Evolutionary conservation across 2,888 invertebrate species (phyloP).

Genomic region (Thyatira batis): DNA sequence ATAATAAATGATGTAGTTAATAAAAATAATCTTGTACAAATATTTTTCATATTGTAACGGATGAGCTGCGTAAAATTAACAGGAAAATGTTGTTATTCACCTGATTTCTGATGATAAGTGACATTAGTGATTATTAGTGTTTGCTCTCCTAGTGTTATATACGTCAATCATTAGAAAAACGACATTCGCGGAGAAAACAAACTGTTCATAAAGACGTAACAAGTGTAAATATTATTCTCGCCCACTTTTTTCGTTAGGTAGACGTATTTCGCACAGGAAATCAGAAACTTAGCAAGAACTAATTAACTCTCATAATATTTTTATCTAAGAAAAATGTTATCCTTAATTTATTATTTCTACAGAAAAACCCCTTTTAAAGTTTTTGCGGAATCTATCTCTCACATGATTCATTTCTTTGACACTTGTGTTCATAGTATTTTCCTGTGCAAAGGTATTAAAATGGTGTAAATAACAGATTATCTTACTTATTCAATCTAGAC

Average conservation of each 20-base stretch:
- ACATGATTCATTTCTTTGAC: too few species aligned
- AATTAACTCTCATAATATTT: background rate
- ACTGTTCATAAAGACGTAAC: slow-evolving; percentile 6
- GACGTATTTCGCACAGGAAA: slow-evolving; percentile 1
- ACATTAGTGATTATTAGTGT: slow-evolving; percentile 22
- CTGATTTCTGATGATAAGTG: slow-evolving; percentile 2
- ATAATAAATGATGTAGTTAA: too few species aligned
- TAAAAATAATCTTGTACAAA: background rate
- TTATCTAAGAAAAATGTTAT: background rate
- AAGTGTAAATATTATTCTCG: slow-evolving; percentile 16
- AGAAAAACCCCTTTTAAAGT: background rate
- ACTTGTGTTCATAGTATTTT: too few species aligned
- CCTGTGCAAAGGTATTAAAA: too few species aligned
- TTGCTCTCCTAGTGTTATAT: slow-evolving; percentile 33
- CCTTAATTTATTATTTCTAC: background rate
- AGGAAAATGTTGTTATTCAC: slow-evolving; percentile 19
- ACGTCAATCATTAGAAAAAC: slow-evolving; percentile 35
- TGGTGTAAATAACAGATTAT: too few species aligned
- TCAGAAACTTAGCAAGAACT: background rate
- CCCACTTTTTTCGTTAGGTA: background rate
- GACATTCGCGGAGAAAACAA: background rate
- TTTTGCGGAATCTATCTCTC: too few species aligned
- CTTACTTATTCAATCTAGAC: too few species aligned
- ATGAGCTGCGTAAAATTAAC: slow-evolving; percentile 12
- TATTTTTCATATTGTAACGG: background rate